Conservation (phyloP, 2,113 vertebrate species). For the Salvator merianae region DNA sequence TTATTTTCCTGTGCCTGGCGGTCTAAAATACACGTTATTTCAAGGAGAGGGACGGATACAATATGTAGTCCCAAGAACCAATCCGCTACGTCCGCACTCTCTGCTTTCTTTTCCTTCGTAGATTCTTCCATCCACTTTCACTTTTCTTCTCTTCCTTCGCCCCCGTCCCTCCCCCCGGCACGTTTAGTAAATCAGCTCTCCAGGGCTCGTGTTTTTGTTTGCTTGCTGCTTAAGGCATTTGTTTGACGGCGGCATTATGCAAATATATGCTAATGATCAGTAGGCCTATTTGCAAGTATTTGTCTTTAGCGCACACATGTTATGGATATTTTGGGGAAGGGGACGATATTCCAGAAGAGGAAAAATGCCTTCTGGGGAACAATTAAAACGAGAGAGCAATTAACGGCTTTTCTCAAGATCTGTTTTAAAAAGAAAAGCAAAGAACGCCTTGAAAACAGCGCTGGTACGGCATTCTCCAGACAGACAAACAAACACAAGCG, state of each 20-base stretch:
- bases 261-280: conserved; percentile 67
- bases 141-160: too few species aligned
- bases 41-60: background rate
- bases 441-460: background rate
- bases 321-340: conserved; percentile 58
- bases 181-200: conserved; percentile 16
- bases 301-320: conserved; percentile 58
- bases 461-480: background rate
- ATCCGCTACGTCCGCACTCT: background rate
- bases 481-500: background rate
- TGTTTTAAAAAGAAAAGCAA: background rate
- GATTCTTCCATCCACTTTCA: background rate
- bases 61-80: background rate
- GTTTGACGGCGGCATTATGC: conserved; percentile 51
- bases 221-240: conserved; percentile 32
- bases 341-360: conserved; percentile 35
- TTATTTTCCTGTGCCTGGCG: background rate
- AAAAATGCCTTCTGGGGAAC: conserved; percentile 44
- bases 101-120: background rate
- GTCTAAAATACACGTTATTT: too few species aligned
- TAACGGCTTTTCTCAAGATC: conserved; percentile 9
- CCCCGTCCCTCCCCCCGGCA: background rate
- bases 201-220: conserved; percentile 36
- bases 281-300: conserved; percentile 61
- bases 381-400: background rate